phyloP scores from a whole-genome alignment of 2,113 vertebrate species.

The Alexandromys fortis region DNA sequence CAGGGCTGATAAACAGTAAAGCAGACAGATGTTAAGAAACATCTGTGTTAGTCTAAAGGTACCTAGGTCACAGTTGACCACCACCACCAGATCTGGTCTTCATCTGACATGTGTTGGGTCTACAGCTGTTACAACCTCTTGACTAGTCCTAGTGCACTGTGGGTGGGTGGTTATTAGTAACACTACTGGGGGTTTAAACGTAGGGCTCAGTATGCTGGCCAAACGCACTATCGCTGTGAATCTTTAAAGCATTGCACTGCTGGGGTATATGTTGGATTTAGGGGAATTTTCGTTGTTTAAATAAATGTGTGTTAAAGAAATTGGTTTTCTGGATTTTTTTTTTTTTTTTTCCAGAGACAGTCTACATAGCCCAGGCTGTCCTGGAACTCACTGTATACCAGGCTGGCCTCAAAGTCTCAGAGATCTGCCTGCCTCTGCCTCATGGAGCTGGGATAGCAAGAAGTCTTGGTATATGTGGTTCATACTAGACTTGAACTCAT shows the following conservation, averaged over 20 bases:
- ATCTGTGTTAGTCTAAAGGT: background rate
- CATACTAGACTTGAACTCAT: background rate
- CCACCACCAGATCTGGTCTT: background rate
- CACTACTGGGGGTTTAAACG: background rate
- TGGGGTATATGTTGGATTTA: background rate
- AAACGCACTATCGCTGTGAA: background rate
- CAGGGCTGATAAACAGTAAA: background rate
- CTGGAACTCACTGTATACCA: background rate
- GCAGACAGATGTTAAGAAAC: background rate
- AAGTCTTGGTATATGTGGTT: background rate
- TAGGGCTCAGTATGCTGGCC: background rate
- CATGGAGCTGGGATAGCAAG: background rate
- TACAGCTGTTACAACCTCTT: background rate
- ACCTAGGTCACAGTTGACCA: background rate
- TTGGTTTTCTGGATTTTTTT: too few species aligned
- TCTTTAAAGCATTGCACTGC: background rate
- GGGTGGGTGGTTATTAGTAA: too few species aligned
- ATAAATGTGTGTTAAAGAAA: background rate
- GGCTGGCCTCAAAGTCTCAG: background rate
- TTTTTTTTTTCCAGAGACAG: too few species aligned
- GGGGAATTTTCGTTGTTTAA: background rate
- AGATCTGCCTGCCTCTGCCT: background rate
- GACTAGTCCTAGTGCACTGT: background rate
- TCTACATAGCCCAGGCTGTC: background rate
- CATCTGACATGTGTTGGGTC: background rate